Base-by-base conservation (phyloP, 2,113 vertebrate genomes). In the Lagopus leucura region DNA sequence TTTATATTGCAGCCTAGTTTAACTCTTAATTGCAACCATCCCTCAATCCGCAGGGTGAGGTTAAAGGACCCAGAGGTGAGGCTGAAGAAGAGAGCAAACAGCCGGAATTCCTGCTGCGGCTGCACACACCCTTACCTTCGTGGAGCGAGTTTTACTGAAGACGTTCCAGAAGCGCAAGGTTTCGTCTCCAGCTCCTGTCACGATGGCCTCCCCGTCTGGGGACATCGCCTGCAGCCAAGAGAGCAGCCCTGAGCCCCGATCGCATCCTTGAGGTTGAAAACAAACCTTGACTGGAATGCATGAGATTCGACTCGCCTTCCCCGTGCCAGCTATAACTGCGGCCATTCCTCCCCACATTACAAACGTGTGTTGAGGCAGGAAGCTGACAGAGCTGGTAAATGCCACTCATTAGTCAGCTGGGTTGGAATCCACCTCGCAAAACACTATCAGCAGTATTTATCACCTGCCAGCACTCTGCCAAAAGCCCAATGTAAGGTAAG, bases 101-200 rank as follows among this genome's bases (percentile, higher is more conserved):
- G 8, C 13, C 61, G 0, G 27, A 45, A 30, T 0, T 17, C 38
- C 42, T 34, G 13, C 67, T 10, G 28, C 48, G 17, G 83, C 65
- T 32, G 34, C 38, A 8, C 8, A 1, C 58, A 15, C 36, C 60
- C 80, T 97, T 96, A 99, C 99, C 99, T 99, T 99, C 2, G 99
- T 99, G 0, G 99, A 99, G 89, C 99, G 98, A 38, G 99, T 99
- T 97, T 99, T 99, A 96, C 99, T 99, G 93, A 99, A 99, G 94
- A 99, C 99, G 0, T 99, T 99, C 99, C 99, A 99, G 97, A 99
- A 99, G 50, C 99, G 97, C 88, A 99, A 97, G 3, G 99, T 99
- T 93, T 99, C 99, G 1, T 99, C 99, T 63, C 99, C 99, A 11
- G 99, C 99, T 61, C 99, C 99, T 0, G 99, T 99, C 55, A 99